phyloP scores from a whole-genome alignment of 2,113 vertebrate species.

The Saguinus midas region DNA sequence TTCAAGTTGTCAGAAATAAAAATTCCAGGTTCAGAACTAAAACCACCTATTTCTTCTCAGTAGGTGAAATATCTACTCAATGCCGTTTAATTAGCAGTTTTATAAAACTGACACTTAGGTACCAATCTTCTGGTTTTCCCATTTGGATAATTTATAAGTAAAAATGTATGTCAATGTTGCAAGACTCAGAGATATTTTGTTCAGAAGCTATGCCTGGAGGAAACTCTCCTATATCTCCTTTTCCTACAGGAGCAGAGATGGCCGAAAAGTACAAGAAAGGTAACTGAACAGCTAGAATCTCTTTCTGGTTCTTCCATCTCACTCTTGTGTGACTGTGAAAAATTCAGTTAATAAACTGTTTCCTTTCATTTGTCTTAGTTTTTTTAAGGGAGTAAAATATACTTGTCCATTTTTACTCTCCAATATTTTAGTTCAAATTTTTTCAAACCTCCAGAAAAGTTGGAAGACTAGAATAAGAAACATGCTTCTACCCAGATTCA shows the following conservation, averaged over 20 bases:
- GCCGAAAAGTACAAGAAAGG: background rate
- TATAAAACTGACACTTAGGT: background rate
- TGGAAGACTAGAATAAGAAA: background rate
- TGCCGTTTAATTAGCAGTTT: background rate
- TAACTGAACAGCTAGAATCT: background rate
- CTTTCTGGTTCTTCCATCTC: background rate
- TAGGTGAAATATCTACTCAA: background rate
- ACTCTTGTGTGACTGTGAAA: background rate
- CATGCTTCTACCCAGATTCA: background rate
- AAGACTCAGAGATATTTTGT: background rate
- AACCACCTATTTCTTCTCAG: background rate
- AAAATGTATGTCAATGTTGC: background rate
- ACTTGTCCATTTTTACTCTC: background rate
- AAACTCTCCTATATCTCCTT: background rate
- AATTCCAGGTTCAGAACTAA: background rate
- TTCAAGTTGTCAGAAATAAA: background rate
- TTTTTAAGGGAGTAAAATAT: background rate
- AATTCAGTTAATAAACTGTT: background rate
- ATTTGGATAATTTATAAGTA: background rate
- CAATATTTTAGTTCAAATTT: background rate
- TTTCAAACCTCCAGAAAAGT: background rate
- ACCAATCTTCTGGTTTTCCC: background rate
- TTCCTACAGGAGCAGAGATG: background rate
- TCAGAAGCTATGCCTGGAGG: background rate
- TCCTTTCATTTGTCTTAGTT: conserved; percentile 28